Evolutionary conservation across 1,140 invertebrate genomes (phyloP), one percentile per base, ranked within the genome.

Genomic region (Dinoponera quadriceps): DNA sequence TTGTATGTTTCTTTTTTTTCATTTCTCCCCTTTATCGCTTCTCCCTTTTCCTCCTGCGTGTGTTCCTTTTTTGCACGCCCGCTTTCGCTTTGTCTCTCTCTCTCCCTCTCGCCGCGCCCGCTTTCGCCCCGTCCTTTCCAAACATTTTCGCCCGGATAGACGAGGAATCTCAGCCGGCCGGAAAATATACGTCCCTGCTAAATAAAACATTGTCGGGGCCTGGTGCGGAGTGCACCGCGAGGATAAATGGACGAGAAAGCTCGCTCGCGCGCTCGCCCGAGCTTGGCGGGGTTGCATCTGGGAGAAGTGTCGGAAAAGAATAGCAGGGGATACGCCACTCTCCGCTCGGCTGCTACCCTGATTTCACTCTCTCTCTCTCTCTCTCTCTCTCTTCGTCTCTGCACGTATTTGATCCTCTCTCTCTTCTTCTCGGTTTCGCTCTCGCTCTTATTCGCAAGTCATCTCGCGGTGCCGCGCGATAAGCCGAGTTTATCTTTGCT

Each of bases 131-230:
- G 48, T 66, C 38, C 75, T 55, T 68, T 69, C 65, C 33, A 80
- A 80, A 80, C 75, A 80, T 80, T 80, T 80, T 80, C 75, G 75
- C 65, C 33, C 22, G 75, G 75, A 80, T 80, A 69, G 65, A 80
- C 75, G 75, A 71, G 49, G 75, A 80, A 80, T 80, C 75, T 80
- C 75, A 59, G 75, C 75, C 63, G 62, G 74, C 74, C 65, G 75
- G 75, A 80, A 80, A 80, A 80, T 80, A 80, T 80, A 80, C 75
- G 75, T 69, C 7, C 51, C 75, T 80, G 75, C 75, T 80, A 80
- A 82, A 82, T 82, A 82, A 82, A 82, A 73, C 78, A 82, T 82
- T 74, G 78, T 80, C 51, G 65, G 33, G 65, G 48, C 75, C 66
- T 33, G 65, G 75, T 69, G 65, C 65, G 65, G 38, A 80, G 65